Evolutionary conservation across 2,113 vertebrate species (phyloP).

Genomic region (Cyphomyrus plagiostoma): DNA sequence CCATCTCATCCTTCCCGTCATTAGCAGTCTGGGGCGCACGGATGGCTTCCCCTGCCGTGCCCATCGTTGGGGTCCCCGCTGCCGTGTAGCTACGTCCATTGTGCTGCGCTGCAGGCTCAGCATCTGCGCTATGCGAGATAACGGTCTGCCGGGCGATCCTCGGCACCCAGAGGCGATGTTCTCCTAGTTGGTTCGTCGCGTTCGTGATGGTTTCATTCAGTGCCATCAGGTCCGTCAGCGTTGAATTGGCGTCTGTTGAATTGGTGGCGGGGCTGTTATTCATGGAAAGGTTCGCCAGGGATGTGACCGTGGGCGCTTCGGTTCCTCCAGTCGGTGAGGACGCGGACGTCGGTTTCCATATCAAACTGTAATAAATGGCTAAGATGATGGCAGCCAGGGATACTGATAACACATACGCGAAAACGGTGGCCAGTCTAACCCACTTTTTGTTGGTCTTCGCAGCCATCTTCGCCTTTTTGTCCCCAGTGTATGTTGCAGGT

Average conservation of each 20-base stretch:
- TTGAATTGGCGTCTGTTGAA: slow-evolving; percentile 53
- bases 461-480: slow-evolving; percentile 98
- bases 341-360: slow-evolving; percentile 80
- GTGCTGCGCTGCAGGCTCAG: slow-evolving; percentile 36
- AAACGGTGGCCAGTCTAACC: slow-evolving; percentile 94
- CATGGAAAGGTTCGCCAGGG: slow-evolving; percentile 46
- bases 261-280: slow-evolving; percentile 34
- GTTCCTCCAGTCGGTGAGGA: slow-evolving; percentile 45
- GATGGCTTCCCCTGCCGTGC: slow-evolving; percentile 24
- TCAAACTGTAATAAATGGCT: slow-evolving; percentile 93
- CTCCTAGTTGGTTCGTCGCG: background rate
- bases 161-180: slow-evolving; percentile 39
- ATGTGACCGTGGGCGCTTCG: slow-evolving; percentile 38
- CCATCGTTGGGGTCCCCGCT: slow-evolving; percentile 20
- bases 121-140: slow-evolving; percentile 37
- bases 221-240: slow-evolving; percentile 36
- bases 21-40: slow-evolving; percentile 15
- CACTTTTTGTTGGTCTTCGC: slow-evolving; percentile 99
- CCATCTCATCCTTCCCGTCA: background rate
- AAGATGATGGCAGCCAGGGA: slow-evolving; percentile 95
- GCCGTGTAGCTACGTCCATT: slow-evolving; percentile 38
- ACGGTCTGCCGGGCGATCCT: slow-evolving; percentile 29
- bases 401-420: slow-evolving; percentile 93
- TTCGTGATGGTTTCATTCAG: slow-evolving; percentile 33
- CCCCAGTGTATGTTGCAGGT: slow-evolving; percentile 94